Evolutionary conservation across 2,797 vertebrate species (phyloP).

Genomic region (Takifugu ocellatus): DNA sequence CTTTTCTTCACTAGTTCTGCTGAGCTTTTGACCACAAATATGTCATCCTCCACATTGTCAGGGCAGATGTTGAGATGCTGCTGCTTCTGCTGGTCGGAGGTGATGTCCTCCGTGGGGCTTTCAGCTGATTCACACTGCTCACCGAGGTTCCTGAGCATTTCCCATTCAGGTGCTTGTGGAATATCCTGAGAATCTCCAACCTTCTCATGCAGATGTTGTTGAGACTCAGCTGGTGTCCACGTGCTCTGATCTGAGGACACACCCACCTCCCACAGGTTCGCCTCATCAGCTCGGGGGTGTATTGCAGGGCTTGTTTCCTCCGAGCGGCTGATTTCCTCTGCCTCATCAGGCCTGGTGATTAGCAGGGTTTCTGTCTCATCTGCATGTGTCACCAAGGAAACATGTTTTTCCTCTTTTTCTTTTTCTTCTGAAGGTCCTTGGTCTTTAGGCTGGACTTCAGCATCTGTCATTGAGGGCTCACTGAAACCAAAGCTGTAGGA

Average conservation of each 20-base stretch:
- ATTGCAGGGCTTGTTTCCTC: neutral
- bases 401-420: conserved; percentile 40
- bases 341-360: conserved; percentile 20
- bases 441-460: conserved; percentile 17
- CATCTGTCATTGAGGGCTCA: conserved; percentile 8
- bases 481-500: conserved; percentile 11
- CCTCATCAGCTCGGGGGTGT: conserved; percentile 8
- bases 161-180: neutral
- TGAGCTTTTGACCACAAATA: conserved; percentile 41
- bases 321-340: conserved; percentile 25
- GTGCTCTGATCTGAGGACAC: conserved; percentile 1
- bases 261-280: conserved; percentile 9
- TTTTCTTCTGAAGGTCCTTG: conserved; percentile 26
- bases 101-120: neutral
- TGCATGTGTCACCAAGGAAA: conserved; percentile 41
- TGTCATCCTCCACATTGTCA: conserved; percentile 15
- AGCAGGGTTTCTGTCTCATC: conserved; percentile 37
- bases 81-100: neutral
- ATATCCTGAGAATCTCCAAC: conserved; percentile 4
- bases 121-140: conserved; percentile 10
- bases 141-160: neutral
- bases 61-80: conserved; percentile 27
- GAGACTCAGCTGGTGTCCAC: conserved; percentile 10
- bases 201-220: conserved; percentile 25
- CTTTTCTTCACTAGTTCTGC: conserved; percentile 35